Evolutionary conservation across 2,888 invertebrate genomes (phyloP).

Genomic region (Masnerella sp.): DNA sequence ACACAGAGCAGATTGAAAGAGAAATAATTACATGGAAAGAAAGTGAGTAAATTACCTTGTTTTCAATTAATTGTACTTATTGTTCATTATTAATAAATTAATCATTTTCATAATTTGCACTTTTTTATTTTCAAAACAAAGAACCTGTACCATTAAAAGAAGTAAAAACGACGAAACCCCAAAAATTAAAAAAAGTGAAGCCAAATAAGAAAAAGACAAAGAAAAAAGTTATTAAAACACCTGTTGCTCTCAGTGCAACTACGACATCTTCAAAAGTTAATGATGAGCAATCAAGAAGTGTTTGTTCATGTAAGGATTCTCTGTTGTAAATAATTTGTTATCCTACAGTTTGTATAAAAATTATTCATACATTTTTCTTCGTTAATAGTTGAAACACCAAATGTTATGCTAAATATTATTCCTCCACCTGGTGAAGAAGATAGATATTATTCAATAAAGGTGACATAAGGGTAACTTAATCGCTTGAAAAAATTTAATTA

Average conservation of each 20-base stretch:
- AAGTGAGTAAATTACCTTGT: conserved; percentile 81
- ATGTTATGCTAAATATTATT: conserved; percentile 58
- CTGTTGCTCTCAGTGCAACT: too few relatives aligned
- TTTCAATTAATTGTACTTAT: too few relatives aligned
- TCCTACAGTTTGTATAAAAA: too few relatives aligned
- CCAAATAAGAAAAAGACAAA: too few relatives aligned
- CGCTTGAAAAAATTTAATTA: conserved; percentile 15
- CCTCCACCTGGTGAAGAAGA: conserved; percentile 71
- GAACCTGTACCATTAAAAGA: too few relatives aligned
- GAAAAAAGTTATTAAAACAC: too few relatives aligned
- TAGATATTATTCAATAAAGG: too few relatives aligned
- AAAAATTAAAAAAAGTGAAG: background rate
- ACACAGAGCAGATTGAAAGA: conserved; percentile 86
- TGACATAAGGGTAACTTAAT: conserved; percentile 66
- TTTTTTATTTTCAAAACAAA: too few relatives aligned
- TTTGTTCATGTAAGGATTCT: conserved; percentile 1
- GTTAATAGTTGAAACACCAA: too few relatives aligned
- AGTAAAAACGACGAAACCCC: too few relatives aligned
- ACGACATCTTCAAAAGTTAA: background rate
- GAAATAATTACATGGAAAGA: conserved; percentile 85
- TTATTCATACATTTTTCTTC: background rate
- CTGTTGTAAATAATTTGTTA: too few relatives aligned
- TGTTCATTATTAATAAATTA: background rate
- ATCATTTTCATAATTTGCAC: conserved; percentile 81
- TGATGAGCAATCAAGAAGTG: background rate